These are phyloP conservation scores for Spilarctia lutea DNA, from an alignment of 2,888 invertebrate genomes.

Conservation along the genomic window DNA sequence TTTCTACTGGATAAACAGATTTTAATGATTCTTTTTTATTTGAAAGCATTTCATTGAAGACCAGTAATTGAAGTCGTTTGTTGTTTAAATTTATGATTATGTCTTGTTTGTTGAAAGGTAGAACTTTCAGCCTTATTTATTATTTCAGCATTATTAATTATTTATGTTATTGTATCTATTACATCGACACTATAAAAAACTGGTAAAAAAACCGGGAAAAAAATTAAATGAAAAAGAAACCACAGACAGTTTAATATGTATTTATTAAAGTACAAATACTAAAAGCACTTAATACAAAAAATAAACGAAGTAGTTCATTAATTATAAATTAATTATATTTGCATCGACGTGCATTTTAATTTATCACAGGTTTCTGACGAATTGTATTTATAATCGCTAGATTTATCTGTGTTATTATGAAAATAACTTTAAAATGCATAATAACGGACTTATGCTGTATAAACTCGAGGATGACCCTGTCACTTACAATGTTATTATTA, in stretches of 20 bases:
- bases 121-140: too few relatives aligned
- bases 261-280: constrained; percentile 26
- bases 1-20: too few relatives aligned
- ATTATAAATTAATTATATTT: constrained; percentile 19
- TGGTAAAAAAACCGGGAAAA: not conserved
- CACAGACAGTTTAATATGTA: not conserved
- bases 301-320: not conserved
- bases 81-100: too few relatives aligned
- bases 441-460: not conserved
- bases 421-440: not conserved
- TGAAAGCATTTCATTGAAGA: too few relatives aligned
- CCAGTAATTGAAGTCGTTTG: too few relatives aligned
- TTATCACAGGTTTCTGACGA: constrained; percentile 82
- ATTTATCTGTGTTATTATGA: constrained; percentile 15
- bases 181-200: too few relatives aligned
- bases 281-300: not conserved
- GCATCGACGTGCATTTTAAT: constrained; percentile 34
- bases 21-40: too few relatives aligned
- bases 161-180: too few relatives aligned
- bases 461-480: not conserved
- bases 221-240: not conserved
- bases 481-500: too few relatives aligned
- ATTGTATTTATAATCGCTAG: constrained; percentile 36
- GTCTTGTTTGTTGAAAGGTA: too few relatives aligned
- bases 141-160: too few relatives aligned